Evolutionary conservation across 2,113 vertebrate genomes (phyloP).

Genomic region (Corydoras sp.): DNA sequence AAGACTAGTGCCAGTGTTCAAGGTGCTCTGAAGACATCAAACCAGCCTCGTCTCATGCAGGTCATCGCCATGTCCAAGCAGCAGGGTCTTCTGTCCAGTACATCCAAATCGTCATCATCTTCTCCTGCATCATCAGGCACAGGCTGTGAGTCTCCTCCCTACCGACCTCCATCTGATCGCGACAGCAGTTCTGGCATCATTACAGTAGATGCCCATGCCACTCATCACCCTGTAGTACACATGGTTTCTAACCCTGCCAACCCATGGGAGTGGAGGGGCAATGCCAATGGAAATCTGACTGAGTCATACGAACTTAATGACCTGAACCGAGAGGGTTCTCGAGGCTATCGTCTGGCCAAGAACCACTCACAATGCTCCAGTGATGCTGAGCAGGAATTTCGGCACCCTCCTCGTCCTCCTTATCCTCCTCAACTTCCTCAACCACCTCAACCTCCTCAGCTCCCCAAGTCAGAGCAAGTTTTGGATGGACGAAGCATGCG

Average conservation of each 20-base stretch:
- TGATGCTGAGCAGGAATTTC: constrained; percentile 60
- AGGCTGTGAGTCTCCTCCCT: constrained; percentile 78
- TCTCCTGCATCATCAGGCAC: constrained; percentile 70
- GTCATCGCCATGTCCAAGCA: constrained; percentile 91
- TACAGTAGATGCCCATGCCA: constrained; percentile 83
- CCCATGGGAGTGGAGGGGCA: constrained; percentile 73
- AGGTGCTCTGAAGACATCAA: constrained; percentile 53
- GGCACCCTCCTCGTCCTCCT: background rate
- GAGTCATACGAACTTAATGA: constrained; percentile 71
- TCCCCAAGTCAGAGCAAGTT: constrained; percentile 55
- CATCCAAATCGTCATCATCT: constrained; percentile 69
- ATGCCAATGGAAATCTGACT: constrained; percentile 35
- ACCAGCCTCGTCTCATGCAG: constrained; percentile 83
- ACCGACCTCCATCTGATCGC: constrained; percentile 67
- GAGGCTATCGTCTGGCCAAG: constrained; percentile 61
- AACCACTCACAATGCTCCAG: constrained; percentile 69
- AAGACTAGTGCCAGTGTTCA: constrained; percentile 56
- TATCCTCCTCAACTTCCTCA: background rate
- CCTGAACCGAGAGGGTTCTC: constrained; percentile 63
- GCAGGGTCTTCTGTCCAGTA: constrained; percentile 61
- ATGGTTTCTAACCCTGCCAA: constrained; percentile 62
- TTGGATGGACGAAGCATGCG: constrained; percentile 64
- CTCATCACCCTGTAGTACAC: constrained; percentile 80
- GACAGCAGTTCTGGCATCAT: constrained; percentile 74
- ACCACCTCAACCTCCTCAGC: constrained; percentile 33